phyloP scores from a whole-genome alignment of 2,888 invertebrate genomes.

The Temnothorax unifasciatus region DNA sequence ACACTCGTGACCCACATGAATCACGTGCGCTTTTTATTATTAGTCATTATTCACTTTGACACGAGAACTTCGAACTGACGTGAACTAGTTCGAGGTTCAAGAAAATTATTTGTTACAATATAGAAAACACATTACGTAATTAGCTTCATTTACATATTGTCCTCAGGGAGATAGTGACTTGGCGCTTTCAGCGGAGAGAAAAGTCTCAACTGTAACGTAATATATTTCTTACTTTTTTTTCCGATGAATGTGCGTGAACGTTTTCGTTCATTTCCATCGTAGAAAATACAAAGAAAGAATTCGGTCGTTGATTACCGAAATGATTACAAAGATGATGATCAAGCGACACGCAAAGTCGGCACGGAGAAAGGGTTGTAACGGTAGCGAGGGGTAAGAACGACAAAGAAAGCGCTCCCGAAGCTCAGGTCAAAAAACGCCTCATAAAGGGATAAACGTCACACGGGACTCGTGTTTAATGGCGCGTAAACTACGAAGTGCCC shows the following conservation, averaged over 20 bases:
- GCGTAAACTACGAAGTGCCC: constrained; percentile 82
- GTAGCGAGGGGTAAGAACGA: constrained; percentile 57
- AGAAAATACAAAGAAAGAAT: not conserved
- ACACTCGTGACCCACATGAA: constrained; percentile 18
- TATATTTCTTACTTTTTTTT: not conserved
- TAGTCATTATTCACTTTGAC: not conserved
- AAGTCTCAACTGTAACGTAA: not conserved
- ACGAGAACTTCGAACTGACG: constrained; percentile 15
- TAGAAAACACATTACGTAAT: constrained; percentile 18
- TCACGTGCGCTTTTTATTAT: constrained; percentile 5
- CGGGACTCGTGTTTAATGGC: constrained; percentile 84
- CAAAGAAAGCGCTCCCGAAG: constrained; percentile 55
- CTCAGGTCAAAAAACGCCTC: constrained; percentile 64
- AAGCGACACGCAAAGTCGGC: constrained; percentile 44
- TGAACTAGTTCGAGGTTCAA: constrained; percentile 37
- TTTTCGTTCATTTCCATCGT: not conserved
- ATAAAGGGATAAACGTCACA: constrained; percentile 83
- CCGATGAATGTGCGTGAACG: not conserved
- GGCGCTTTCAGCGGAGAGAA: not conserved
- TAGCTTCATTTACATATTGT: not conserved
- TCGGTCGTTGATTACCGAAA: constrained; percentile 21
- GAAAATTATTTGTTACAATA: constrained; percentile 29
- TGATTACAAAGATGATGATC: constrained; percentile 2
- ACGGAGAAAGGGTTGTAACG: constrained; percentile 66
- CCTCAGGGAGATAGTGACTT: not conserved